These are phyloP conservation scores for Drymodes brunneopygia DNA, from an alignment of 2,113 vertebrate genomes.

Conservation along the genomic window DNA sequence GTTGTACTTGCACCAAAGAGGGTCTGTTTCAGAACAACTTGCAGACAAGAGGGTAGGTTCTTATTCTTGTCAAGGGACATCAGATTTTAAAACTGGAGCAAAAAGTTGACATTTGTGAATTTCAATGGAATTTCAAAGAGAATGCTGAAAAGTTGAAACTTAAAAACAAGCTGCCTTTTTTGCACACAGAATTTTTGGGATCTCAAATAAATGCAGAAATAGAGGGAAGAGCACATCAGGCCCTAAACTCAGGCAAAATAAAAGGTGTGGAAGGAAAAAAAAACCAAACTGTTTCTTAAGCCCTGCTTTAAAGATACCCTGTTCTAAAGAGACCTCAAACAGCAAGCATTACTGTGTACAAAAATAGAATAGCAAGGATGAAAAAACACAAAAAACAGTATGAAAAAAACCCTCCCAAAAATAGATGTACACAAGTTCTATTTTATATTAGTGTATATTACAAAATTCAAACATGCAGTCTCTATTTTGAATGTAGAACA, in stretches of 20 bases:
- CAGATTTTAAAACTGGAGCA: background rate
- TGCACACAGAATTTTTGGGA: background rate
- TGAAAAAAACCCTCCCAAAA: conserved; percentile 70
- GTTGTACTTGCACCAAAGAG: background rate
- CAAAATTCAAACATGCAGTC: conserved; percentile 69
- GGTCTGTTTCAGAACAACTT: background rate
- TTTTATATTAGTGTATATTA: conserved; percentile 70
- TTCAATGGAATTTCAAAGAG: conserved; percentile 4
- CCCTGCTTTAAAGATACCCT: conserved; percentile 68
- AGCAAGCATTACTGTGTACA: conserved; percentile 62
- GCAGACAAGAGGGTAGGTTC: background rate
- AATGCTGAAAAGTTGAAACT: background rate
- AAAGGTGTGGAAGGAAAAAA: background rate
- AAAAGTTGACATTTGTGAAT: background rate
- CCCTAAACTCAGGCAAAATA: background rate
- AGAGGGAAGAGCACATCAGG: background rate
- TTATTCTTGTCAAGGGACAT: background rate
- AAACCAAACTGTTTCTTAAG: conserved; percentile 14
- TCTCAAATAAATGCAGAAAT: background rate
- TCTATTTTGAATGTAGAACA: conserved; percentile 41
- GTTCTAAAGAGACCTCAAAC: conserved; percentile 65
- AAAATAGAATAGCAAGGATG: conserved; percentile 71
- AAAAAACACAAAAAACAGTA: conserved; percentile 64
- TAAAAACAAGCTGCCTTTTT: conserved; percentile 22
- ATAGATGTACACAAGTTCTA: conserved; percentile 69